A percentile compares a stretch with the other conserved stretches of the same genome.
These are phyloP conservation scores for Clunio marinus DNA, from an alignment of 2,888 invertebrate species.

Conservation along the genomic window DNA sequence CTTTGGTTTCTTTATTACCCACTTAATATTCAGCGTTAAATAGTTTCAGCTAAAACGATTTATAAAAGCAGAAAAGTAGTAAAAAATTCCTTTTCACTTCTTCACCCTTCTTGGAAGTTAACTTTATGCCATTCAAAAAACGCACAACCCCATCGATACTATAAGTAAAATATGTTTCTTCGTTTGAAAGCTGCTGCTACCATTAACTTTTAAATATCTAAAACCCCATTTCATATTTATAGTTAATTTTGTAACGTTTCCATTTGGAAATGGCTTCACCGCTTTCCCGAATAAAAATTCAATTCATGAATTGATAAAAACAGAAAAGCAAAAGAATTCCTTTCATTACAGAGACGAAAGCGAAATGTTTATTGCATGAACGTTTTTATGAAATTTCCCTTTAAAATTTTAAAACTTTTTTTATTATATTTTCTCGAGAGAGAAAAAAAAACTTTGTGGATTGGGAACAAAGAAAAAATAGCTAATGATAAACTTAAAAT, in stretches of 20 bases:
- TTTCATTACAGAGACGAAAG: background rate
- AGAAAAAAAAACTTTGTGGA: no score
- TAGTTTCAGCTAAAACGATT: background rate
- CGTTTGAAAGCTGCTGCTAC: background rate
- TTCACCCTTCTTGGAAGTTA: constrained; percentile 1
- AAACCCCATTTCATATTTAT: background rate
- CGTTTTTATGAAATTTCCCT: background rate
- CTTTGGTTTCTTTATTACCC: background rate
- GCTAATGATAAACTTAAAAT: constrained; percentile 10
- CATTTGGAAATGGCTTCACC: background rate
- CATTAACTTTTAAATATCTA: background rate
- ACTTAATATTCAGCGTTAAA: constrained; percentile 17
- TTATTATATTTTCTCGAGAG: no score
- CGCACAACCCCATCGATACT: background rate
- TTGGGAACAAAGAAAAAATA: no score
- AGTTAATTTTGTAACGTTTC: background rate
- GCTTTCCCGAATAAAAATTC: background rate
- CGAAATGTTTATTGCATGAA: constrained; percentile 7
- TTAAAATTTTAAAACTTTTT: no score
- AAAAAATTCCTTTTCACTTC: no score
- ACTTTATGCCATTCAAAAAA: background rate
- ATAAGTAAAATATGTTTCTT: background rate
- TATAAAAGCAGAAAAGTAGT: no score
- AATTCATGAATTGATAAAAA: constrained; percentile 2
- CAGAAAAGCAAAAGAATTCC: background rate